These are phyloP conservation scores for Dendrolimus pini DNA, from an alignment of 2,888 invertebrate genomes.

Conservation along the genomic window DNA sequence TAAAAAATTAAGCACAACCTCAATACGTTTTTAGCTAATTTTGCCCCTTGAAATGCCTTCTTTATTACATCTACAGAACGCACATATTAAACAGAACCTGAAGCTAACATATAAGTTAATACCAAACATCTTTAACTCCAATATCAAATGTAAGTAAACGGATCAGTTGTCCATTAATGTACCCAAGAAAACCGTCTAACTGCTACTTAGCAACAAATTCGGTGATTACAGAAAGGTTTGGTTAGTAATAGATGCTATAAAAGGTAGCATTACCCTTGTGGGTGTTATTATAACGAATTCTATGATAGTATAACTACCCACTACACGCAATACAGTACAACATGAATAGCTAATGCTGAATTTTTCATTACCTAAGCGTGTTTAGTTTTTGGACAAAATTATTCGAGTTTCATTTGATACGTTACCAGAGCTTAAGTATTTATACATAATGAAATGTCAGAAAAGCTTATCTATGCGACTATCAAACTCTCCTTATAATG, in stretches of 20 bases:
- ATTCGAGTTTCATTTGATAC: not conserved
- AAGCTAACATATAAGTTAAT: too few species aligned
- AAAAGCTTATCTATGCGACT: too few species aligned
- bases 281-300: constrained; percentile 50
- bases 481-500: too few species aligned
- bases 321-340: constrained; percentile 30
- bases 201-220: constrained; percentile 21
- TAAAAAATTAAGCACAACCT: too few species aligned
- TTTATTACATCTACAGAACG: too few species aligned
- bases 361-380: constrained; percentile 19
- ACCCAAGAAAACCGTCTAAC: constrained; percentile 24
- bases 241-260: constrained; percentile 52
- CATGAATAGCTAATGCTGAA: constrained; percentile 20
- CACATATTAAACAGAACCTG: too few species aligned
- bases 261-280: constrained; percentile 41
- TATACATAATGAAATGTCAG: too few species aligned
- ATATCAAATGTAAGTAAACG: not conserved
- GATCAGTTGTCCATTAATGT: constrained; percentile 26
- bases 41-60: too few species aligned
- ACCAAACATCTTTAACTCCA: too few species aligned
- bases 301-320: constrained; percentile 25
- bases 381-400: not conserved
- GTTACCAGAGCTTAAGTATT: not conserved
- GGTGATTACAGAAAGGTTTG: constrained; percentile 43
- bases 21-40: too few species aligned